Evolutionary conservation across 2,888 invertebrate genomes (phyloP), one percentile per base, ranked within the genome.

Genomic region (Athalia cordata): DNA sequence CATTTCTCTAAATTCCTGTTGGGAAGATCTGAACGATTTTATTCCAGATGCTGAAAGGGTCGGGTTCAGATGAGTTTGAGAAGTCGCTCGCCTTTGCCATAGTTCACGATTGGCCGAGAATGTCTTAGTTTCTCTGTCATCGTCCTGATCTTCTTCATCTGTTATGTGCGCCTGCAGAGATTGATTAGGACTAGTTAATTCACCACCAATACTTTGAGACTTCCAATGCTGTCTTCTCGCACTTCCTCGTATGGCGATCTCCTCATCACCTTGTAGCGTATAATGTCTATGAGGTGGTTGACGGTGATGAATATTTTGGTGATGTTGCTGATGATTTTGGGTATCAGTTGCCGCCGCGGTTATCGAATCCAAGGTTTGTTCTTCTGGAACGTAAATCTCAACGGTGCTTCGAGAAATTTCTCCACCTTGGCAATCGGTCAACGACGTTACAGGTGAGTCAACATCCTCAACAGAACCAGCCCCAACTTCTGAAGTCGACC

Each of bases 21-120:
- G 90, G 3, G 87, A 87, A 3, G 85, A 84, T 86, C 92, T 80
- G 87, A 91, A 84, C 83, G 88, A 82, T 86, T 91, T 91, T 6
- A 50, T 52, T 5, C 13, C 52, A 4, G 62, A 15, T 5, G 90
- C 84, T 11, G 79, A 84, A 81, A 79, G 87, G 8, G 85, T 81
- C 0, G 87, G 86, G 7, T 85, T 85, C 29, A 89, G 80, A 75
- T 89, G 91, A 0, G 91, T 90, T 83, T 93, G 92, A 5, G 92
- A 92, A 65, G 92, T 92, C 3, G 93, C 93, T 49, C 93, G 90
- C 79, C 93, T 90, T 83, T 93, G 93, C 94, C 94, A 94, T 49
- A 93, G 88, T 83, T 93, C 93, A 13, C 93, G 90, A 83, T 93
- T 93, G 3, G 90, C 90, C 6, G 89, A 89, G 80, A 91, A 91